Percentiles rank a stretch among this genome's conserved stretches.
Evolutionary conservation across 2,888 invertebrate species (phyloP).

Genomic region (Falcaria lacertinaria): DNA sequence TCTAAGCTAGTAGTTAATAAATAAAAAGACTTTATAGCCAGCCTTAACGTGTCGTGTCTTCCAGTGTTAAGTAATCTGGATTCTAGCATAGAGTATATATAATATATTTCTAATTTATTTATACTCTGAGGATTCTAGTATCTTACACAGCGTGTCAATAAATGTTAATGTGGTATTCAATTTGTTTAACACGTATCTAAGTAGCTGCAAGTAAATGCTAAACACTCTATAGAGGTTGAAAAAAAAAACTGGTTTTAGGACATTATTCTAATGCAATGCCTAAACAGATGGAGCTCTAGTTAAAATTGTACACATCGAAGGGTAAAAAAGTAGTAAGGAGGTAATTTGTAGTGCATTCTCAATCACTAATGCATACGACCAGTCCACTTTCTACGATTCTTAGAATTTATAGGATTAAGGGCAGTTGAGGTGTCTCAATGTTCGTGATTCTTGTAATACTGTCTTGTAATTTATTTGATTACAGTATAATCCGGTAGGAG

Average conservation of each 20-base stretch:
- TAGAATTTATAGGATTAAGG: constrained; percentile 40
- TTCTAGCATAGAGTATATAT: too few species aligned
- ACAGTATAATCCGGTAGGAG: too few species aligned
- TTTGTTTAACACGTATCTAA: neutral
- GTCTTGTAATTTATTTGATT: constrained; percentile 38
- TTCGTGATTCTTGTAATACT: constrained; percentile 41
- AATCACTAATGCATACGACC: constrained; percentile 1
- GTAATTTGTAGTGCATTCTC: constrained; percentile 1
- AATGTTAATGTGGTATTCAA: neutral
- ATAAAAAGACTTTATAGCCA: too few species aligned
- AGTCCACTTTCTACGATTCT: constrained; percentile 17
- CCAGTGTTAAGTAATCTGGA: too few species aligned
- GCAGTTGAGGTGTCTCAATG: constrained; percentile 26
- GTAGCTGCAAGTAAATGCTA: neutral
- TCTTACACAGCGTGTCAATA: neutral
- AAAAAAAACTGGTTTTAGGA: neutral
- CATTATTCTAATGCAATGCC: constrained; percentile 1
- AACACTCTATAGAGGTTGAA: neutral
- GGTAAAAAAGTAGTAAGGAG: neutral
- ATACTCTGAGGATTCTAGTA: neutral
- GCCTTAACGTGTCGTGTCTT: too few species aligned
- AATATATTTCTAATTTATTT: too few species aligned
- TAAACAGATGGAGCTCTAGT: neutral
- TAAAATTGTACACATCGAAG: neutral
- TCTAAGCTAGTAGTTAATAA: too few species aligned